Percentiles rank a stretch among this genome's conserved stretches.
phyloP scores from a whole-genome alignment of 2,797 vertebrate genomes.

The Enteromius viviparus region DNA sequence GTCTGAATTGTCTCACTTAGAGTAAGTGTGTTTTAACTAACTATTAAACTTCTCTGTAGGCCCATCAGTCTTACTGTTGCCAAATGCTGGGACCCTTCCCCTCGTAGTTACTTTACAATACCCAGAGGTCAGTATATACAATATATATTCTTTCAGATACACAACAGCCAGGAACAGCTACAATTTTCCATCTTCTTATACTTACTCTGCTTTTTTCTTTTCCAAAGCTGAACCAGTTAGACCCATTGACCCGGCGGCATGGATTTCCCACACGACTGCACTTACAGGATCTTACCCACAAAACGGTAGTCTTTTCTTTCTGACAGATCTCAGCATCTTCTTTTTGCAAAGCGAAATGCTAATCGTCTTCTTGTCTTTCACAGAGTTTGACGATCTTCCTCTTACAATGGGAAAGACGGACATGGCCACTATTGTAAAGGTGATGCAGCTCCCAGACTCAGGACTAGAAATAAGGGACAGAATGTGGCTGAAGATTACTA shows the following conservation, averaged over 20 bases:
- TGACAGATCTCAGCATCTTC: neutral
- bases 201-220: neutral
- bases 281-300: conserved; percentile 94
- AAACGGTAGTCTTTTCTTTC: conserved; percentile 78
- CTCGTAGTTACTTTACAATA: conserved; percentile 96
- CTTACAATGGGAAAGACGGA: conserved; percentile 92
- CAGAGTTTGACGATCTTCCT: conserved; percentile 91
- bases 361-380: conserved; percentile 32
- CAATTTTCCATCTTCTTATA: neutral
- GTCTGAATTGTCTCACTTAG: neutral
- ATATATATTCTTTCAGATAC: conserved; percentile 15
- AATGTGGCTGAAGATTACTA: conserved; percentile 99
- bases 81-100: conserved; percentile 98
- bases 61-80: conserved; percentile 98
- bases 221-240: conserved; percentile 90
- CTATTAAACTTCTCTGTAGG: conserved; percentile 68
- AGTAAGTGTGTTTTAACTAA: neutral
- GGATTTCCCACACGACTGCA: conserved; percentile 97
- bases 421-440: conserved; percentile 94
- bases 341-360: neutral
- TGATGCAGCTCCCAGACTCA: conserved; percentile 95
- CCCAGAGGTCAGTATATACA: conserved; percentile 86
- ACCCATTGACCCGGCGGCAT: conserved; percentile 94
- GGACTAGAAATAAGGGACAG: conserved; percentile 96
- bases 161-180: too few species aligned